A percentile compares a stretch with the other conserved stretches of the same genome.
These are phyloP conservation scores for Nycteola revayana DNA, from an alignment of 2,888 invertebrate genomes.

Conservation along the genomic window DNA sequence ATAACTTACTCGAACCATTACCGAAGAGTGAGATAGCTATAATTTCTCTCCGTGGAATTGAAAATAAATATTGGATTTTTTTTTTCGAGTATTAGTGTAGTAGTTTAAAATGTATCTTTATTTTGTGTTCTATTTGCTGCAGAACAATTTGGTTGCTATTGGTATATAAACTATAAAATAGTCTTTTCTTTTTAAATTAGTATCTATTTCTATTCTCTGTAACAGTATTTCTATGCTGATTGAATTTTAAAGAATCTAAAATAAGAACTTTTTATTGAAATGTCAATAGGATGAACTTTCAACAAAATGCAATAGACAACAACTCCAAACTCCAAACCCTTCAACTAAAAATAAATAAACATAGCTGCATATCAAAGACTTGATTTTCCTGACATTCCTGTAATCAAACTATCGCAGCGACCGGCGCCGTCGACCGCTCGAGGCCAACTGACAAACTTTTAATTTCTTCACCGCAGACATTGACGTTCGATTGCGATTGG, in stretches of 20 bases:
- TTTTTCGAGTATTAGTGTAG: too few relatives aligned
- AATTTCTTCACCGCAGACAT: constrained; percentile 73
- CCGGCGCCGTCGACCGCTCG: constrained; percentile 63
- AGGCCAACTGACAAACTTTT: constrained; percentile 74
- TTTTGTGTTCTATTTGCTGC: too few relatives aligned
- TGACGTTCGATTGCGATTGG: constrained; percentile 74
- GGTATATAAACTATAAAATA: too few relatives aligned
- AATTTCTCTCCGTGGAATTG: not conserved
- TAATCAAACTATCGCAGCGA: constrained; percentile 51
- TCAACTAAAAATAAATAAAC: constrained; percentile 8
- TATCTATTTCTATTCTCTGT: too few relatives aligned
- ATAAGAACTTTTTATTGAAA: not conserved
- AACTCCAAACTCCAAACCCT: constrained; percentile 1
- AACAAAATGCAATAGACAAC: not conserved
- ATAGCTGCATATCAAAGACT: constrained; percentile 10
- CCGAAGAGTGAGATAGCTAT: constrained; percentile 21
- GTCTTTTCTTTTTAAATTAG: too few relatives aligned
- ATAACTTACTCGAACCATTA: constrained; percentile 55
- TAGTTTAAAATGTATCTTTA: too few relatives aligned
- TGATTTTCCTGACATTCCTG: constrained; percentile 32
- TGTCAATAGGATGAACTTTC: not conserved
- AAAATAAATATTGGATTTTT: not conserved
- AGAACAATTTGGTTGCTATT: too few relatives aligned
- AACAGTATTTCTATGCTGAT: too few relatives aligned
- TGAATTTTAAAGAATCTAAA: too few relatives aligned